Conservation (phyloP, 2,888 invertebrate genomes). For the Orthosia gothica region DNA sequence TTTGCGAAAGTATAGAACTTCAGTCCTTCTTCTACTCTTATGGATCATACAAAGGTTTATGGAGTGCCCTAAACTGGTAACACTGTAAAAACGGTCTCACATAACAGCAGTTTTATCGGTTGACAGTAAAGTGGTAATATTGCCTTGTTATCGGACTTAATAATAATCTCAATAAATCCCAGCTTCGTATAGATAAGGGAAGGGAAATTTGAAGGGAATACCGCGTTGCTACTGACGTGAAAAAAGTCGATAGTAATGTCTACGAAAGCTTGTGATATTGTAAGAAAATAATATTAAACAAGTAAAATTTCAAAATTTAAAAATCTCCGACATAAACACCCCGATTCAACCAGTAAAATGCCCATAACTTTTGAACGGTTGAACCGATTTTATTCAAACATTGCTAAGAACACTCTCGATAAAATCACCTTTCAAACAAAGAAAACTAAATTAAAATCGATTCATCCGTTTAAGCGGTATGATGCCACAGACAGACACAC, state of each 20-base stretch:
- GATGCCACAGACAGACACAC: too few species aligned
- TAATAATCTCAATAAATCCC: slow-evolving; percentile 27
- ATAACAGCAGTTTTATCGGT: slow-evolving; percentile 32
- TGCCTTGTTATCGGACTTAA: slow-evolving; percentile 17
- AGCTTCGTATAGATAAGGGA: slow-evolving; percentile 9
- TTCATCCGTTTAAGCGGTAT: too few species aligned
- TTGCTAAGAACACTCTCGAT: too few species aligned
- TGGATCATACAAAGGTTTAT: slow-evolving; percentile 5
- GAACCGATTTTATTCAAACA: too few species aligned
- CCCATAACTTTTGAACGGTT: too few species aligned
- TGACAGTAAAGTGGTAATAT: slow-evolving; percentile 30
- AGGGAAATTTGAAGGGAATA: not conserved
- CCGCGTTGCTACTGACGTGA: not conserved
- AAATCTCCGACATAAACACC: too few species aligned
- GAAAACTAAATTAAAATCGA: too few species aligned
- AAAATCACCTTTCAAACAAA: too few species aligned
- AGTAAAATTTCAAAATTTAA: too few species aligned
- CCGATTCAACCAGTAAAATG: too few species aligned
- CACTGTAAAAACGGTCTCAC: slow-evolving; percentile 1
- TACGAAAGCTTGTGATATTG: not conserved
- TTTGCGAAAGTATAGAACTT: not conserved
- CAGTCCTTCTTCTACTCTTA: not conserved
- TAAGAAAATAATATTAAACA: not conserved
- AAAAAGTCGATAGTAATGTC: not conserved
- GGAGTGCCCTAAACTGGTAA: not conserved